Evolutionary conservation across 2,113 vertebrate species (phyloP).

Genomic region (Atherinomorus stipes): DNA sequence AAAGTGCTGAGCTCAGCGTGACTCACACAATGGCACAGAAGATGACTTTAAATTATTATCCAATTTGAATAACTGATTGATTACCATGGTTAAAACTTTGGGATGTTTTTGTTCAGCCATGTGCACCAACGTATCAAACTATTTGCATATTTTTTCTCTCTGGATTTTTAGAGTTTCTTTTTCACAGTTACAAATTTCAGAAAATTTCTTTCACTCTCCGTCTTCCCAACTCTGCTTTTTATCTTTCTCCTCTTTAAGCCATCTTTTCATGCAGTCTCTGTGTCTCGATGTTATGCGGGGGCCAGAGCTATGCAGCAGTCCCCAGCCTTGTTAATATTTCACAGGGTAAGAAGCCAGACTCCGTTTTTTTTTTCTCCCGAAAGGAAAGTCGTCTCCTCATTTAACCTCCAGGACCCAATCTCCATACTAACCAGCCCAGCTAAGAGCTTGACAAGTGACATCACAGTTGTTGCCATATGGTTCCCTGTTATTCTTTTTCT

Average conservation of each 20-base stretch:
- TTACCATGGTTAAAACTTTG: constrained; percentile 23
- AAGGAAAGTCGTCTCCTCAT: constrained; percentile 66
- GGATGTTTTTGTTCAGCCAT: not conserved
- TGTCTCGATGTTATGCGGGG: constrained; percentile 36
- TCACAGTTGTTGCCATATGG: constrained; percentile 35
- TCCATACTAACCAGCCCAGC: constrained; percentile 70
- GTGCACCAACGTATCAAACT: not conserved
- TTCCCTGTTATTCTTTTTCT: constrained; percentile 27
- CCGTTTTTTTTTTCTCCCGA: constrained; percentile 41
- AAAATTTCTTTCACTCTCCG: not conserved
- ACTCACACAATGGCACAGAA: constrained; percentile 31
- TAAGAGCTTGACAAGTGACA: constrained; percentile 23
- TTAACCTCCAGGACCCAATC: constrained; percentile 68
- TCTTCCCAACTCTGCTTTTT: not conserved
- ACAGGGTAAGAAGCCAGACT: constrained; percentile 57
- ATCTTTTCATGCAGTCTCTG: constrained; percentile 23
- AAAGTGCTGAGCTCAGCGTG: constrained; percentile 58
- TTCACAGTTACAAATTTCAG: constrained; percentile 1
- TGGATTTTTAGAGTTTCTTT: not conserved
- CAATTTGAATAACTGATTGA: constrained; percentile 22
- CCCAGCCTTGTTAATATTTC: constrained; percentile 77
- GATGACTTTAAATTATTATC: constrained; percentile 44
- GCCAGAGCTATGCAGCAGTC: constrained; percentile 48
- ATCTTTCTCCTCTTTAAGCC: constrained; percentile 22
- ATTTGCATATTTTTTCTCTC: constrained; percentile 2